Evolutionary conservation across 2,888 invertebrate species (phyloP).

Genomic region (Lymantria dispar): DNA sequence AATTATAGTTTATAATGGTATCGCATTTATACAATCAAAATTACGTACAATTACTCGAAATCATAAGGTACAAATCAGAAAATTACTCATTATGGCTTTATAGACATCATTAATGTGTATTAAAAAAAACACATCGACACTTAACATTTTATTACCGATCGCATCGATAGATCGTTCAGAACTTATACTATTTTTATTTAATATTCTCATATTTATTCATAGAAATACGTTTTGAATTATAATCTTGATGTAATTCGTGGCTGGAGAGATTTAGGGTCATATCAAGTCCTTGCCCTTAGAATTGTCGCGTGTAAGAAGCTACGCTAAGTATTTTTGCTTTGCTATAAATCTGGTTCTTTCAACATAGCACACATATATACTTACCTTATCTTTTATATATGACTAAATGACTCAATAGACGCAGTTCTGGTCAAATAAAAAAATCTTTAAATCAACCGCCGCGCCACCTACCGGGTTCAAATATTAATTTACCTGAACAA

Average conservation of each 20-base stretch:
- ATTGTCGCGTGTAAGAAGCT: neutral
- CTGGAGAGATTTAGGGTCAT: slow-evolving; percentile 10
- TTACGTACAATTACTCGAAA: too few relatives aligned
- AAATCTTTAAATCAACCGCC: too few relatives aligned
- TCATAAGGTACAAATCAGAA: slow-evolving; percentile 3
- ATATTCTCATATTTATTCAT: slow-evolving; percentile 32
- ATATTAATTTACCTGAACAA: too few relatives aligned
- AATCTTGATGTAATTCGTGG: slow-evolving; percentile 11
- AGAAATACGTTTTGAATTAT: slow-evolving; percentile 19
- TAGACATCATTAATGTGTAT: slow-evolving; percentile 11
- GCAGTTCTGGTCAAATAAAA: too few relatives aligned
- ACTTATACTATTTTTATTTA: slow-evolving; percentile 21
- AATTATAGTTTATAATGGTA: too few relatives aligned
- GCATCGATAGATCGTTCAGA: slow-evolving; percentile 7
- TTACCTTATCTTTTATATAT: too few relatives aligned
- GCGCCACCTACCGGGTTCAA: too few relatives aligned
- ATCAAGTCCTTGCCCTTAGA: slow-evolving; percentile 17
- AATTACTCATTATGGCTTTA: slow-evolving; percentile 16
- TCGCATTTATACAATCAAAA: too few relatives aligned
- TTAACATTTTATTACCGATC: slow-evolving; percentile 10
- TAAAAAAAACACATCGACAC: slow-evolving; percentile 13
- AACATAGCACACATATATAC: too few relatives aligned
- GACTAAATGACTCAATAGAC: too few relatives aligned
- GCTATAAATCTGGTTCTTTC: too few relatives aligned
- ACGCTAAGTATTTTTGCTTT: neutral